Evolutionary conservation across 2,888 invertebrate genomes (phyloP), one percentile per base, ranked within the genome.

Genomic region (Germaria angustata): DNA sequence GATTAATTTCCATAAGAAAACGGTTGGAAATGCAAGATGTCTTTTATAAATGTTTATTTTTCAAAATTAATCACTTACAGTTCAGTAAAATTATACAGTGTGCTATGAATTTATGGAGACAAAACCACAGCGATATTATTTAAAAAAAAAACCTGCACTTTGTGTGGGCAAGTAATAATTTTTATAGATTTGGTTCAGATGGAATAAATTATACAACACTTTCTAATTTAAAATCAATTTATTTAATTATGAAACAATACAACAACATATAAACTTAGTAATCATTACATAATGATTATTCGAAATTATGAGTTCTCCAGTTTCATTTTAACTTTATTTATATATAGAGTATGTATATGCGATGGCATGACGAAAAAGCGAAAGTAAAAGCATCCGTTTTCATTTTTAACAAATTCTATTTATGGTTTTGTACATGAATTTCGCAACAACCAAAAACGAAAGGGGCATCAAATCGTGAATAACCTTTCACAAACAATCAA

Each of bases 161-260:
- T n/a, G n/a, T n/a, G n/a, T n/a, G n/a, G n/a, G n/a, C n/a, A n/a
- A n/a, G n/a, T n/a, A n/a, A n/a, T n/a, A n/a, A n/a, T n/a, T n/a
- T n/a, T n/a, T n/a, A n/a, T n/a, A n/a, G n/a, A n/a, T n/a, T n/a
- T n/a, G n/a, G n/a, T n/a, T n/a, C n/a, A n/a, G n/a, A n/a, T 28
- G 24, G 6, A 49, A 44, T 44, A 39, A 59, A 61, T 28, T 65
- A 53, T 57, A 41, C 22, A 55, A 75, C 17, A 75, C 75, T 75
- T 75, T 75, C 75, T 65, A 57, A n/a, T n/a, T 63, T 17, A 22
- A 32, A 73, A 51, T 51, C 1, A 51, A 46, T 71, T 46, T 4
- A 7, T 20, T 55, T 69, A 55, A 28, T 41, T 41, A 55, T 15
- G 24, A 39, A 39, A 20, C 8, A 17, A 49, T 41, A 61, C n/a